phyloP scores from a whole-genome alignment of 2,888 invertebrate species.

The Heliconius sara region DNA sequence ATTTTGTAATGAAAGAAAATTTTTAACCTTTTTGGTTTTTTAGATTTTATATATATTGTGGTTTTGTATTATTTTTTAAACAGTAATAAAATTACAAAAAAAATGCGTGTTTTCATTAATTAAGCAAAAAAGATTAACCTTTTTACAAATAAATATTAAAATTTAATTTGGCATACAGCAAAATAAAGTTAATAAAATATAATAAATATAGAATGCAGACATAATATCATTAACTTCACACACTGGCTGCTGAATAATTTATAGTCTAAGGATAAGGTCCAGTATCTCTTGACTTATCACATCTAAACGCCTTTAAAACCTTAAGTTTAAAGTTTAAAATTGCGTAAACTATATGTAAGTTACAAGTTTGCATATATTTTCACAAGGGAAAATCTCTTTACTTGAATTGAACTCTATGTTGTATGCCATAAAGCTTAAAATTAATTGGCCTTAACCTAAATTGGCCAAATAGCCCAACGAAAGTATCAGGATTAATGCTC shows the following conservation, averaged over 20 bases:
- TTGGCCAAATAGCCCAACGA: slow-evolving; percentile 8
- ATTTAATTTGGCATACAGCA: slow-evolving; percentile 22
- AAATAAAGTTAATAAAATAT: slow-evolving; percentile 37
- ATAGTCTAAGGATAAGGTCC: slow-evolving; percentile 16
- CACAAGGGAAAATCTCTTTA: neutral
- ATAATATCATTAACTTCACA: slow-evolving; percentile 35
- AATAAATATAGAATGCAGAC: slow-evolving; percentile 29
- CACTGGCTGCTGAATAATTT: slow-evolving; percentile 28
- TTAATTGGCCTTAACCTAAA: neutral
- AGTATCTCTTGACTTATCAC: slow-evolving; percentile 12
- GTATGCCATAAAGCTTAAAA: neutral
- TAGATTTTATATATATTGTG: too few species aligned
- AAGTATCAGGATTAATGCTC: slow-evolving; percentile 20
- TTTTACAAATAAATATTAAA: slow-evolving; percentile 27
- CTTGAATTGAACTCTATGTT: neutral
- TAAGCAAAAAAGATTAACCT: neutral
- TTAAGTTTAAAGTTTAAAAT: slow-evolving; percentile 1
- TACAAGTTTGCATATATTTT: slow-evolving; percentile 23
- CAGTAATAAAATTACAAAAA: too few species aligned
- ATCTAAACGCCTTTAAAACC: slow-evolving; percentile 9
- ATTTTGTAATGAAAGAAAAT: too few species aligned
- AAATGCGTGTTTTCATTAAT: neutral
- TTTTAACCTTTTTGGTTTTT: too few species aligned
- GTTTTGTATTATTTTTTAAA: too few species aligned
- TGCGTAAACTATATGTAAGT: neutral